Conservation (phyloP, 2,797 vertebrate genomes). For the Pelobates cultripes region DNA sequence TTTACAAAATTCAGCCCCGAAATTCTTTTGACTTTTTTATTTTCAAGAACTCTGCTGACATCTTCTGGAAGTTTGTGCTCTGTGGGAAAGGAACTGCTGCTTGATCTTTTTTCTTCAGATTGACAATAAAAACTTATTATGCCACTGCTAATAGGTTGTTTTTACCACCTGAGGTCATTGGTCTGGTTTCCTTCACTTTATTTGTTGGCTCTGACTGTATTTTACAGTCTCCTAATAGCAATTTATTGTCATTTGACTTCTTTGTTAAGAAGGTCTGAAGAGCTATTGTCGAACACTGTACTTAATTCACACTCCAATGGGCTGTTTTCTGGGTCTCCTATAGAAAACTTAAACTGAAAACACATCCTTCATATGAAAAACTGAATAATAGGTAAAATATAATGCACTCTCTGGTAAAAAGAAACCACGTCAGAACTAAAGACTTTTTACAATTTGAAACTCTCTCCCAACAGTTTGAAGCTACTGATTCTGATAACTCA, state of each 20-base stretch:
- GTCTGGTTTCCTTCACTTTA: conserved; percentile 12
- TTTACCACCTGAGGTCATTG: background rate
- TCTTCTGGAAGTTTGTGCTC: conserved; percentile 68
- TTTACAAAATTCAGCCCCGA: conserved; percentile 39
- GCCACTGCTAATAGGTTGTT: rapidly evolving
- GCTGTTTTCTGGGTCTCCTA: conserved; percentile 58
- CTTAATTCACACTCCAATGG: background rate
- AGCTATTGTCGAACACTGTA: conserved; percentile 35
- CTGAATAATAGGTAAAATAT: no score
- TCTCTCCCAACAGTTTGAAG: no score
- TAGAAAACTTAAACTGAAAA: conserved; percentile 71
- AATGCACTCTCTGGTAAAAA: no score
- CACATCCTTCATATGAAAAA: conserved; percentile 58
- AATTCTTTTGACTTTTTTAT: conserved; percentile 62
- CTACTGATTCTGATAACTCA: no score
- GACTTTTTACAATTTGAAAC: no score
- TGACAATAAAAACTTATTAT: background rate
- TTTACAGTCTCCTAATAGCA: conserved; percentile 26
- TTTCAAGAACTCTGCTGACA: conserved; percentile 61
- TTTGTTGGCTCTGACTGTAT: background rate
- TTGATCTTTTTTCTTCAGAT: background rate
- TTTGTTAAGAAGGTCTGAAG: conserved; percentile 28
- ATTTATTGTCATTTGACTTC: conserved; percentile 25
- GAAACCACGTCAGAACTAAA: no score
- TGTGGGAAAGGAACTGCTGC: conserved; percentile 59